Percentiles rank a stretch among this genome's conserved stretches.
These are phyloP conservation scores for Meiosimyza decipiens DNA, from an alignment of 2,888 invertebrate genomes.

Conservation along the genomic window DNA sequence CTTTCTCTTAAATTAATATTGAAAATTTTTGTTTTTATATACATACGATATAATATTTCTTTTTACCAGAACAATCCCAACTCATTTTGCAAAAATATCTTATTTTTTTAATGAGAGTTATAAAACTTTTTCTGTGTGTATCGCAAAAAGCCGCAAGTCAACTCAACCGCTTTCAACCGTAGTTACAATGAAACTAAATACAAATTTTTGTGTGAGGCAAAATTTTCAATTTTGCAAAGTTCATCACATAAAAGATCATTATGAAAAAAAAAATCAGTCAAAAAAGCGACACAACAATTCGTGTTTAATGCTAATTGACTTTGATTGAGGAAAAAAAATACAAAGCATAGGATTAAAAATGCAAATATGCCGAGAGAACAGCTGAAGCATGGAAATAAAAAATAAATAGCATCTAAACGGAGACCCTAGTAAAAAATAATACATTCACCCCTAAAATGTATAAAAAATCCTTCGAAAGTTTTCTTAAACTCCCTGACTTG, in stretches of 20 bases:
- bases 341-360: too few relatives aligned
- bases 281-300: neutral
- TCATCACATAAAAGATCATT: neutral
- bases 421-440: too few relatives aligned
- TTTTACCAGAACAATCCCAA: constrained; percentile 6
- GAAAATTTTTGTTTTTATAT: too few relatives aligned
- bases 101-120: too few relatives aligned
- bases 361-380: too few relatives aligned
- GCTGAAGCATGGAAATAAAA: too few relatives aligned
- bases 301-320: neutral
- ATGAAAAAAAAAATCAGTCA: neutral
- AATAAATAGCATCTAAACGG: too few relatives aligned
- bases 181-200: constrained; percentile 3
- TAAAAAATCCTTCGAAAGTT: too few relatives aligned
- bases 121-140: neutral
- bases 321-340: neutral
- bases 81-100: constrained; percentile 14
- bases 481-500: too few relatives aligned
- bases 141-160: neutral
- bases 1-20: constrained; percentile 15
- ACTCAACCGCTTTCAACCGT: neutral
- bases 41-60: constrained; percentile 21
- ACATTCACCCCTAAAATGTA: too few relatives aligned
- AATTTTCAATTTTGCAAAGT: neutral
- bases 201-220: too few relatives aligned